phyloP scores from a whole-genome alignment of 2,113 vertebrate species.

The Colossoma macropomum region DNA sequence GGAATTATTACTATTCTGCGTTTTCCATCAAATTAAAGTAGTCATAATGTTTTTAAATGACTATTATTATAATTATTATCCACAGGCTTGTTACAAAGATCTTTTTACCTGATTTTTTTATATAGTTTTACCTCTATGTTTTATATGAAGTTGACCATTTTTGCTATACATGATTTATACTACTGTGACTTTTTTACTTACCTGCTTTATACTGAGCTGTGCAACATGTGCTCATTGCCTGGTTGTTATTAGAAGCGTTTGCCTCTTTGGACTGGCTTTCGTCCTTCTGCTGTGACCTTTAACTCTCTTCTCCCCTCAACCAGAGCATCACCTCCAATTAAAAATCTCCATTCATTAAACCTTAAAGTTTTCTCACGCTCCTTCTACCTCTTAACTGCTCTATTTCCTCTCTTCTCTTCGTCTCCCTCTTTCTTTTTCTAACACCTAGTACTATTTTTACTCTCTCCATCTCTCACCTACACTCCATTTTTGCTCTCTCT shows the following conservation, averaged over 20 bases:
- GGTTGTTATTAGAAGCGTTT: not conserved
- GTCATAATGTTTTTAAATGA: too few species aligned
- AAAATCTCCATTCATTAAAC: slow-evolving; percentile 11
- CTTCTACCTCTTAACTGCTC: not conserved
- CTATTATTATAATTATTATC: too few species aligned
- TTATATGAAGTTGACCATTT: not conserved
- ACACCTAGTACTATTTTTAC: slow-evolving; percentile 66
- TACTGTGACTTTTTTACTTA: not conserved
- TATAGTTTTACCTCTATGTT: not conserved
- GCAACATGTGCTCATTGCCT: not conserved
- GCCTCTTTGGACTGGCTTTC: slow-evolving; percentile 5
- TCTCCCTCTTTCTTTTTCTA: slow-evolving; percentile 58
- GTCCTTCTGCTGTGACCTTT: slow-evolving; percentile 26
- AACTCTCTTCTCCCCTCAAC: slow-evolving; percentile 12
- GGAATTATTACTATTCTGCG: not conserved
- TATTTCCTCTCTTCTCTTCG: slow-evolving; percentile 1
- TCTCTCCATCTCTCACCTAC: slow-evolving; percentile 58
- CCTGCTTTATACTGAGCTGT: not conserved
- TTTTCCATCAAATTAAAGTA: not conserved
- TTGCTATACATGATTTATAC: not conserved
- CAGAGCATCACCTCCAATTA: not conserved
- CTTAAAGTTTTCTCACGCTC: slow-evolving; percentile 26
- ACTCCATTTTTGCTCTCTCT: slow-evolving; percentile 16
- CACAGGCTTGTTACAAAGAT: not conserved
- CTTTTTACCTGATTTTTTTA: not conserved